Percentiles rank a stretch among this genome's conserved stretches.
Conservation (phyloP, 2,888 invertebrate genomes). For the Dinocampus coccinellae region DNA sequence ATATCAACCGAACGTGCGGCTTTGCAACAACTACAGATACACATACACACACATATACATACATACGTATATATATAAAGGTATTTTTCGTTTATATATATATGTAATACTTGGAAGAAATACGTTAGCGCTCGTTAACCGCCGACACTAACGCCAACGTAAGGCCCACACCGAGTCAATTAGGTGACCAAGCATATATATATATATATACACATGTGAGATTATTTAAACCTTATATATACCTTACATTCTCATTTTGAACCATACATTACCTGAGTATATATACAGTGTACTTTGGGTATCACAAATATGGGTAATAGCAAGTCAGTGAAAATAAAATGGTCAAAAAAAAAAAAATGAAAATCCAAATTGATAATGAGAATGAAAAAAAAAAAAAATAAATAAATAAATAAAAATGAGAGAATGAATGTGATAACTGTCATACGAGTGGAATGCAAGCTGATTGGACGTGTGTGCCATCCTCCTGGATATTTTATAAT, state of each 20-base stretch:
- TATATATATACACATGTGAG: conserved; percentile 3
- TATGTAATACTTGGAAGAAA: conserved; percentile 27
- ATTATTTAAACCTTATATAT: conserved; percentile 31
- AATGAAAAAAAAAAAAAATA: not conserved
- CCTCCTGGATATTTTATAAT: conserved; percentile 8
- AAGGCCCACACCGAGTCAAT: conserved; percentile 42
- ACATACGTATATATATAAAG: conserved; percentile 12
- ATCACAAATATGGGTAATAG: conserved; percentile 15
- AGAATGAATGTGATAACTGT: not conserved
- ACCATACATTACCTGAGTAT: not conserved
- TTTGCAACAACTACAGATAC: not conserved
- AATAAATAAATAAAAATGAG: not conserved
- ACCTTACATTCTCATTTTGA: not conserved
- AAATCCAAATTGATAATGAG: too few species aligned
- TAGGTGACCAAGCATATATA: conserved; percentile 29
- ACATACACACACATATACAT: not conserved
- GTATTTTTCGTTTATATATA: not conserved
- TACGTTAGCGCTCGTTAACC: conserved; percentile 42
- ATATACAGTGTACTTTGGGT: not conserved
- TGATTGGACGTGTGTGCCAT: conserved; percentile 22
- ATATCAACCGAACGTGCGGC: conserved; percentile 19
- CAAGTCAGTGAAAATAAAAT: not conserved
- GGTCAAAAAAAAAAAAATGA: conserved; percentile 2
- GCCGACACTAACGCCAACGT: conserved; percentile 40
- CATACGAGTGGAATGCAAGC: conserved; percentile 18